These are phyloP conservation scores for Phymastichus coffea DNA, from an alignment of 1,140 invertebrate genomes.

Conservation along the genomic window DNA sequence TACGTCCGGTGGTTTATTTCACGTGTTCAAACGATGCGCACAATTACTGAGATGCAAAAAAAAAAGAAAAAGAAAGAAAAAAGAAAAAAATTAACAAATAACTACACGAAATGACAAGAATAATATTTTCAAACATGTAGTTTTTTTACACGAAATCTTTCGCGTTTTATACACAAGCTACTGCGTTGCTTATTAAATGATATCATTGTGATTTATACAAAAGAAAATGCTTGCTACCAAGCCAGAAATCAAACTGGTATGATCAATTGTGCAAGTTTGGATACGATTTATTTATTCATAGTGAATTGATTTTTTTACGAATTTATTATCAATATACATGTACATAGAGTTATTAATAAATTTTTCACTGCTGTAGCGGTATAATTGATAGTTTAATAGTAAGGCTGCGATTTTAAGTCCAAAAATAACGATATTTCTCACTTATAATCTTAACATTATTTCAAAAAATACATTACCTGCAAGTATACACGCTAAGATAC, in stretches of 20 bases:
- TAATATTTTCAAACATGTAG: background rate
- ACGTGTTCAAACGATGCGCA: background rate
- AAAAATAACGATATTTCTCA: constrained; percentile 20
- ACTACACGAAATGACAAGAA: constrained; percentile 1
- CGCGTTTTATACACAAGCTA: constrained; percentile 16
- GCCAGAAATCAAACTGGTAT: no score
- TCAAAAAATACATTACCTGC: constrained; percentile 16
- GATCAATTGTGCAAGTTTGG: constrained; percentile 2
- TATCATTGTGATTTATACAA: constrained; percentile 16
- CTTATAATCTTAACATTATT: constrained; percentile 18
- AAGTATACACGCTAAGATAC: constrained; percentile 25
- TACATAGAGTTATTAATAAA: constrained; percentile 23
- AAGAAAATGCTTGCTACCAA: no score
- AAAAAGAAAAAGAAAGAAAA: background rate
- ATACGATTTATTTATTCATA: constrained; percentile 13
- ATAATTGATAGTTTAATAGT: constrained; percentile 20
- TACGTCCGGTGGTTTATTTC: background rate
- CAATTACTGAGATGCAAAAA: constrained; percentile 18
- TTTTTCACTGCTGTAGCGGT: constrained; percentile 21
- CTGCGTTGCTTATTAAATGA: constrained; percentile 10
- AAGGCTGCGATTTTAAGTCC: constrained; percentile 19
- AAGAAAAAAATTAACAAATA: constrained; percentile 19
- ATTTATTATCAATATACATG: constrained; percentile 1
- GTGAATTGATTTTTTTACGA: constrained; percentile 14
- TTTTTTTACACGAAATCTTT: constrained; percentile 4